Percentiles rank a stretch among this genome's conserved stretches.
These are phyloP conservation scores for Penaeus indicus DNA, from an alignment of 1,140 invertebrate species.

Conservation along the genomic window DNA sequence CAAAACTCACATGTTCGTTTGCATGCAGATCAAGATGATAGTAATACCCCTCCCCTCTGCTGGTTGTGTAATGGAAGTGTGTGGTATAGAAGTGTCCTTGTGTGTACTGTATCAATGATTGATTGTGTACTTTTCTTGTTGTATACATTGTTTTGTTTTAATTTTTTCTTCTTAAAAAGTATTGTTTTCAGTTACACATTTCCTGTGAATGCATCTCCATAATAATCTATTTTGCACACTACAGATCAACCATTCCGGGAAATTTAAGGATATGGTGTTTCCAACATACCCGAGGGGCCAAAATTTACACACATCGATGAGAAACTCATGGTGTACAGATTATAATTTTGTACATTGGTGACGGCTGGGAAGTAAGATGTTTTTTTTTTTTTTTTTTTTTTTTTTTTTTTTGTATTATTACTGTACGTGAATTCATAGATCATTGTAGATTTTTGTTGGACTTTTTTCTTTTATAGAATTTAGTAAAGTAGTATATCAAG, in stretches of 20 bases:
- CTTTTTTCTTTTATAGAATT: too few relatives aligned
- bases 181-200: background rate
- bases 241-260: slow-evolving; percentile 8
- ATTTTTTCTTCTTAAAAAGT: background rate
- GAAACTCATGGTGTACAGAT: slow-evolving; percentile 1
- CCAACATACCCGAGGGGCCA: background rate
- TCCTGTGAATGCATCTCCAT: background rate
- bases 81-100: too few relatives aligned
- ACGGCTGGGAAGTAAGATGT: slow-evolving; percentile 34
- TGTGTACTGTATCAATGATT: too few relatives aligned
- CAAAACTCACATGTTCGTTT: slow-evolving; percentile 49
- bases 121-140: too few relatives aligned
- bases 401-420: too few relatives aligned
- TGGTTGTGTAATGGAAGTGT: background rate
- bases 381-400: background rate
- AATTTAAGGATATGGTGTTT: slow-evolving; percentile 7
- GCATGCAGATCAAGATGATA: slow-evolving; percentile 33
- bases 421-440: too few relatives aligned
- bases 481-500: too few relatives aligned
- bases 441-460: too few relatives aligned
- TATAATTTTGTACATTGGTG: slow-evolving; percentile 46
- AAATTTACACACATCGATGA: background rate
- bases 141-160: too few relatives aligned
- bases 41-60: background rate
- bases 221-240: background rate